A percentile compares a stretch with the other conserved stretches of the same genome.
phyloP scores from a whole-genome alignment of 2,888 invertebrate genomes.

The Trichogramma evanescens region DNA sequence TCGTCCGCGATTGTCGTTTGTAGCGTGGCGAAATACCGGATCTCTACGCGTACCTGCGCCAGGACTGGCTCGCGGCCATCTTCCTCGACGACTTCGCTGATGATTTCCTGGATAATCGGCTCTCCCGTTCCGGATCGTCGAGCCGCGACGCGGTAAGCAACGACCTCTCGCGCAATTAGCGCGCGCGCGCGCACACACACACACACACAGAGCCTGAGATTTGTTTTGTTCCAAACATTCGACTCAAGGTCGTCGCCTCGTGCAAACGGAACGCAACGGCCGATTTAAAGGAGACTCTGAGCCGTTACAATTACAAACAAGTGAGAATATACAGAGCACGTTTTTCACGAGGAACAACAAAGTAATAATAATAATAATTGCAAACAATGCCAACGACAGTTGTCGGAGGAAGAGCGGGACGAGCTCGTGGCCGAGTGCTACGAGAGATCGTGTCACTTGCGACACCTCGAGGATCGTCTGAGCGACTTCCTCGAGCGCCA shows the following conservation, averaged over 20 bases:
- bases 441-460: constrained; percentile 29
- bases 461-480: constrained; percentile 27
- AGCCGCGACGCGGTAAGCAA: too few species aligned
- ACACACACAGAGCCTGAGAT: too few species aligned
- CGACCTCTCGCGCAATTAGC: too few species aligned
- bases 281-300: neutral
- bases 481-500: constrained; percentile 30
- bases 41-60: constrained; percentile 59
- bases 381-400: neutral
- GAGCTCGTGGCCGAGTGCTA: constrained; percentile 10
- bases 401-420: neutral
- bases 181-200: too few species aligned
- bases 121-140: too few species aligned
- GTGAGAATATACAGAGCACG: constrained; percentile 21
- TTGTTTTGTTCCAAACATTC: too few species aligned
- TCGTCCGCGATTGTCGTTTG: constrained; percentile 15
- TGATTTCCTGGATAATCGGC: too few species aligned
- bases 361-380: too few species aligned
- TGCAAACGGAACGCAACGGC: too few species aligned
- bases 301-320: constrained; percentile 25
- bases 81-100: constrained; percentile 57
- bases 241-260: too few species aligned
- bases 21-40: constrained; percentile 58
- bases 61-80: constrained; percentile 60
- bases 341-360: too few species aligned